Conservation (phyloP, 1,140 invertebrate species). For the Thaumatotibia leucotreta region DNA sequence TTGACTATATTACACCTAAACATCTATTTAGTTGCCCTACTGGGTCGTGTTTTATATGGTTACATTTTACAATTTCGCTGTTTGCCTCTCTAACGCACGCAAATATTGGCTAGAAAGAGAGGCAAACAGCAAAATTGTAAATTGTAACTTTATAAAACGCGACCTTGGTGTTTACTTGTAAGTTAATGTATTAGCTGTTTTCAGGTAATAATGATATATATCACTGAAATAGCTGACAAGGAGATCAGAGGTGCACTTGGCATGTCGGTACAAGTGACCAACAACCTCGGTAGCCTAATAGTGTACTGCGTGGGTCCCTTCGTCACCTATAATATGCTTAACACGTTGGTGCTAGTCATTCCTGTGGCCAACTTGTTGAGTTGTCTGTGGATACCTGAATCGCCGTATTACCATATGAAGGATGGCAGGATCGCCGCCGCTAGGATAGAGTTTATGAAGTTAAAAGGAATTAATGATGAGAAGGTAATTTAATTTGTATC, state of each 20-base stretch:
- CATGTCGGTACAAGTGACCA: constrained; percentile 82
- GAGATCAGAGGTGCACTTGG: constrained; percentile 82
- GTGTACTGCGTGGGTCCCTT: constrained; percentile 77
- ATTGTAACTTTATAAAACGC: too few relatives aligned
- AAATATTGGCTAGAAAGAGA: too few relatives aligned
- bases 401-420: constrained; percentile 83
- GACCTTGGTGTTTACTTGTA: too few relatives aligned
- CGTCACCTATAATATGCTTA: constrained; percentile 71
- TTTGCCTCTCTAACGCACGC: too few relatives aligned
- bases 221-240: constrained; percentile 84
- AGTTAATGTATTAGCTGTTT: constrained; percentile 46
- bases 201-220: constrained; percentile 80
- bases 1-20: too few relatives aligned
- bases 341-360: constrained; percentile 60
- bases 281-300: constrained; percentile 80
- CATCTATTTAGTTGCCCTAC: too few relatives aligned
- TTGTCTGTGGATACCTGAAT: constrained; percentile 86
- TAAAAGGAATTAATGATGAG: constrained; percentile 62
- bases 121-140: too few relatives aligned
- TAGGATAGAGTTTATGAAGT: constrained; percentile 56
- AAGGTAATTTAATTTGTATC: constrained; percentile 50
- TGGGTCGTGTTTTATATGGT: too few relatives aligned
- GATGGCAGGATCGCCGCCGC: constrained; percentile 74
- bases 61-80: too few relatives aligned
- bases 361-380: constrained; percentile 78